These are phyloP conservation scores for Patella caerulea DNA, from an alignment of 2,888 invertebrate genomes.

Conservation along the genomic window DNA sequence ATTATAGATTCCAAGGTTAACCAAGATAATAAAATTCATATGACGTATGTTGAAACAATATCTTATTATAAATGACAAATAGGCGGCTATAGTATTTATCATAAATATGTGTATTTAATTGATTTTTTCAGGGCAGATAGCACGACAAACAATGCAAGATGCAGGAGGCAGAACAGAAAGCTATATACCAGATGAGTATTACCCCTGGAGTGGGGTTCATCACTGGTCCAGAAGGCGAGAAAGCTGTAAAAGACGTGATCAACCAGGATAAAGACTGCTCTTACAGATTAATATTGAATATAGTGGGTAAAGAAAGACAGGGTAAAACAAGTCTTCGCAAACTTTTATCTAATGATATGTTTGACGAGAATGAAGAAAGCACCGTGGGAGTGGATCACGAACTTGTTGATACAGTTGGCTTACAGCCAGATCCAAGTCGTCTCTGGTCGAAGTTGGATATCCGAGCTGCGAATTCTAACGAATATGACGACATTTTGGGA, in stretches of 20 bases:
- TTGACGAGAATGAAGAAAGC: conserved; percentile 40
- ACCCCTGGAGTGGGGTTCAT: conserved; percentile 46
- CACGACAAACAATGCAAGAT: neutral
- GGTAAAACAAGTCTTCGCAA: conserved; percentile 46
- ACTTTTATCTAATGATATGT: conserved; percentile 41
- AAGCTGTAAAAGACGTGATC: conserved; percentile 40
- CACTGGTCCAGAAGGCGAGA: conserved; percentile 43
- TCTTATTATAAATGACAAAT: too few relatives aligned
- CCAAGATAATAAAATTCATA: too few relatives aligned
- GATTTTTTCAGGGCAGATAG: neutral
- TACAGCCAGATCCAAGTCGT: conserved; percentile 16
- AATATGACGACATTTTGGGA: conserved; percentile 42
- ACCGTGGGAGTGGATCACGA: conserved; percentile 49
- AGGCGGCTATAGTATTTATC: too few relatives aligned
- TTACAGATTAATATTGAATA: conserved; percentile 43
- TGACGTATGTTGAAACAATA: too few relatives aligned
- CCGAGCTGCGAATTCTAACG: conserved; percentile 35
- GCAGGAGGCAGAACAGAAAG: conserved; percentile 28
- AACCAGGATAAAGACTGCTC: conserved; percentile 37
- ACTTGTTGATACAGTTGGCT: conserved; percentile 42
- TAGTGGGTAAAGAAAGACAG: conserved; percentile 46
- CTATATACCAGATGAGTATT: conserved; percentile 42
- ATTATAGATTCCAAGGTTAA: too few relatives aligned
- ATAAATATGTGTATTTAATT: too few relatives aligned
- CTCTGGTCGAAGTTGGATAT: conserved; percentile 38